phyloP scores from a whole-genome alignment of 2,113 vertebrate genomes.

The Cheirogaleus medius region DNA sequence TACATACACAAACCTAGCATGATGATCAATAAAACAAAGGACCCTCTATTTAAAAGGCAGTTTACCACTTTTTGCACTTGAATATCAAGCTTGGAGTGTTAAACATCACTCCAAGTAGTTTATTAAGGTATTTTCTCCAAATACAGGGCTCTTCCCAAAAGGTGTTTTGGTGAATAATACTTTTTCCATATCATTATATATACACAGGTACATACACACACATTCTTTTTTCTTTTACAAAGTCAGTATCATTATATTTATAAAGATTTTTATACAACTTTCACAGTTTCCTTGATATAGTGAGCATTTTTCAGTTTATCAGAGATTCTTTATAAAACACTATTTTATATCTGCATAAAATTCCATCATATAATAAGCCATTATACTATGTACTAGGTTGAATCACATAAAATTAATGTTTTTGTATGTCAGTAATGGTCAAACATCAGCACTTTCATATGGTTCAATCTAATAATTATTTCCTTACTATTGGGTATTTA shows the following conservation, averaged over 20 bases:
- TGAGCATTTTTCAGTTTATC: constrained; percentile 14
- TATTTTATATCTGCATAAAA: neutral
- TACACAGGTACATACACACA: neutral
- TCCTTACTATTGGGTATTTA: neutral
- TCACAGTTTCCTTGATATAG: neutral
- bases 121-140: neutral
- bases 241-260: neutral
- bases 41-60: neutral
- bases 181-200: neutral
- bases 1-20: neutral
- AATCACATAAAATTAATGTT: neutral
- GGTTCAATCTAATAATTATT: neutral
- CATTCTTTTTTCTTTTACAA: neutral
- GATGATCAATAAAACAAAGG: neutral
- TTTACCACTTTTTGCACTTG: neutral
- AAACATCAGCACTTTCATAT: neutral
- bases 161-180: neutral
- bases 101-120: neutral
- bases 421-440: neutral
- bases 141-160: neutral
- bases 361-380: neutral
- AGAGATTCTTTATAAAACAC: neutral
- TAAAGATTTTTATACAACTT: neutral
- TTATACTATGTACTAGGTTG: neutral
- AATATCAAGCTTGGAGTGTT: neutral